These are phyloP conservation scores for Scomber colias DNA, from an alignment of 2,113 vertebrate genomes.

Conservation along the genomic window DNA sequence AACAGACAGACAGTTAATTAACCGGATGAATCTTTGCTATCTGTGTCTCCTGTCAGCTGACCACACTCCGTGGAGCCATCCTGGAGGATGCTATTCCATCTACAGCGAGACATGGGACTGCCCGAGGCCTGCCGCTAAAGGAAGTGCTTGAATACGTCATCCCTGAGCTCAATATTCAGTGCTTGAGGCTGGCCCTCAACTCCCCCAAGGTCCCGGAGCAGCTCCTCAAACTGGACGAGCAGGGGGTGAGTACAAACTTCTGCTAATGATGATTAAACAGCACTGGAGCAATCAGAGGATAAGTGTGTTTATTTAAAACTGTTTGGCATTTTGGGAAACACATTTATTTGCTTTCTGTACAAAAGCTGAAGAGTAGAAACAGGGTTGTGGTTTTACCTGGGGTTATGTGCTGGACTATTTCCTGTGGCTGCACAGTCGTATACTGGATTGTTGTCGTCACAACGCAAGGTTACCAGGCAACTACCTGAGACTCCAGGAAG, in stretches of 20 bases:
- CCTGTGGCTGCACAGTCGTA: background rate
- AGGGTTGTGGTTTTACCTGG: background rate
- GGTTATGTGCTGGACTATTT: background rate
- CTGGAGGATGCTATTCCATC: constrained; percentile 96
- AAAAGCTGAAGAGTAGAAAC: background rate
- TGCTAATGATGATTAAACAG: background rate
- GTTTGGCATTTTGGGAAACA: background rate
- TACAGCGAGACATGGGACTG: constrained; percentile 92
- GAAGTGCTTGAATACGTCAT: constrained; percentile 96
- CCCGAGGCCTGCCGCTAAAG: constrained; percentile 95
- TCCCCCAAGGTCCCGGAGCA: constrained; percentile 94
- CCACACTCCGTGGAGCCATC: constrained; percentile 95
- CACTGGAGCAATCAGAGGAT: constrained; percentile 5
- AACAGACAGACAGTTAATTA: background rate
- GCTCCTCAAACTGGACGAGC: constrained; percentile 96
- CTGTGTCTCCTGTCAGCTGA: constrained; percentile 85
- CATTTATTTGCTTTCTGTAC: background rate
- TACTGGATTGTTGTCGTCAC: background rate
- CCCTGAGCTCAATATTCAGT: constrained; percentile 94
- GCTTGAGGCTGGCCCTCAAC: constrained; percentile 91
- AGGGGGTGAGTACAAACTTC: constrained; percentile 88
- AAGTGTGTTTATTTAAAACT: background rate
- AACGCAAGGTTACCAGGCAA: background rate
- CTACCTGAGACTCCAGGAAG: background rate
- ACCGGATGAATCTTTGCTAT: constrained; percentile 7